These are phyloP conservation scores for Chrysodeixis includens DNA, from an alignment of 2,888 invertebrate species.

Conservation along the genomic window DNA sequence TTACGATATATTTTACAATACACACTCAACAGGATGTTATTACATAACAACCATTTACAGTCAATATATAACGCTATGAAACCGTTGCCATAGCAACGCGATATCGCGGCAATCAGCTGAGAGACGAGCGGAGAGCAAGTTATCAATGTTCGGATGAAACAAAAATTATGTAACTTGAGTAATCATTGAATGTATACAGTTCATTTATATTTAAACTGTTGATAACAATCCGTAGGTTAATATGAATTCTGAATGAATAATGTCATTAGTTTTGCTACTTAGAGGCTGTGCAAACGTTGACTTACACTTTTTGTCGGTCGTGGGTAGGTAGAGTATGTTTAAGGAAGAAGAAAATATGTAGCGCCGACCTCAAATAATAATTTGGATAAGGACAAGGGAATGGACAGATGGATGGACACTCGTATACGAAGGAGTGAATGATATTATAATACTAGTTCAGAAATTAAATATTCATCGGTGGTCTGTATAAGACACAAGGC, in stretches of 20 bases:
- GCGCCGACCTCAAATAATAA: no score
- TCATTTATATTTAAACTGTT: not conserved
- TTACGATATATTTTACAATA: not conserved
- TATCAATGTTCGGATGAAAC: not conserved
- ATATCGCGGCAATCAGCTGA: not conserved
- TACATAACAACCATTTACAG: not conserved
- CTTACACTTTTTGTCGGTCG: no score
- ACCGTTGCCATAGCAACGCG: slow-evolving; percentile 4
- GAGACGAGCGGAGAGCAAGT: not conserved
- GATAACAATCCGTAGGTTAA: not conserved
- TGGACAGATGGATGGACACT: no score
- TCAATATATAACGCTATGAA: not conserved
- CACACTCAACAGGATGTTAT: not conserved
- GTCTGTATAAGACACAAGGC: no score
- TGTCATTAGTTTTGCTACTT: no score
- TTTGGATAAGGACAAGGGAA: no score
- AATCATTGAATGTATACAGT: not conserved
- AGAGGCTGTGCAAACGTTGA: no score
- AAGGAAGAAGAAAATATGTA: no score
- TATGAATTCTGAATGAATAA: not conserved
- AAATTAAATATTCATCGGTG: no score
- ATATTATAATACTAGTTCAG: no score
- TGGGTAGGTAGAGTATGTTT: no score
- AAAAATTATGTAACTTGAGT: not conserved
- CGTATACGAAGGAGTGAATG: no score